Conservation (phyloP, 2,888 invertebrate genomes). For the Nezara viridula region DNA sequence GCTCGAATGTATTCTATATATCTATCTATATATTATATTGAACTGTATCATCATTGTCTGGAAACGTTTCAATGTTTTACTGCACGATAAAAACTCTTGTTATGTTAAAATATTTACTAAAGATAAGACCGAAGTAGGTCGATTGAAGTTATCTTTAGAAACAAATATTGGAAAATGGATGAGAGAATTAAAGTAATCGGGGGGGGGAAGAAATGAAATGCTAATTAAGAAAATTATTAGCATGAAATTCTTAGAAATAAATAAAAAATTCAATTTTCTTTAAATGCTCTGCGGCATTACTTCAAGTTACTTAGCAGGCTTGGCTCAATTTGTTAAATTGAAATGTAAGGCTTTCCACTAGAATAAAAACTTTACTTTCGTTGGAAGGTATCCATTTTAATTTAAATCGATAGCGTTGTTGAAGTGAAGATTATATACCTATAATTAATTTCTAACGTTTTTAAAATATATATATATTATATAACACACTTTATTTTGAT, state of each 20-base stretch:
- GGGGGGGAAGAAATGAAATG: not conserved
- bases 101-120: too few species aligned
- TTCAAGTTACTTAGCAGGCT: not conserved
- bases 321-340: not conserved
- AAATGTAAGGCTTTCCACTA: not conserved
- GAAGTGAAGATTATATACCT: too few species aligned
- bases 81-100: too few species aligned
- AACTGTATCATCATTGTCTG: too few species aligned
- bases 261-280: not conserved
- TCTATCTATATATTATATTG: too few species aligned
- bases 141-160: not conserved
- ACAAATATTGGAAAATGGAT: not conserved
- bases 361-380: not conserved
- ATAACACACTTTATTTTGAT: too few species aligned
- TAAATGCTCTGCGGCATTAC: not conserved
- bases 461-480: too few species aligned
- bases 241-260: not conserved
- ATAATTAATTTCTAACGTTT: too few species aligned
- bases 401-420: not conserved
- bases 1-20: too few species aligned
- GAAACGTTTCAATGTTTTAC: too few species aligned
- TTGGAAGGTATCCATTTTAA: not conserved
- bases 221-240: not conserved
- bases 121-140: too few species aligned
- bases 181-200: not conserved